Evolutionary conservation across 2,888 invertebrate species (phyloP), one percentile per base, ranked within the genome.

Genomic region (Anticlea derivata): DNA sequence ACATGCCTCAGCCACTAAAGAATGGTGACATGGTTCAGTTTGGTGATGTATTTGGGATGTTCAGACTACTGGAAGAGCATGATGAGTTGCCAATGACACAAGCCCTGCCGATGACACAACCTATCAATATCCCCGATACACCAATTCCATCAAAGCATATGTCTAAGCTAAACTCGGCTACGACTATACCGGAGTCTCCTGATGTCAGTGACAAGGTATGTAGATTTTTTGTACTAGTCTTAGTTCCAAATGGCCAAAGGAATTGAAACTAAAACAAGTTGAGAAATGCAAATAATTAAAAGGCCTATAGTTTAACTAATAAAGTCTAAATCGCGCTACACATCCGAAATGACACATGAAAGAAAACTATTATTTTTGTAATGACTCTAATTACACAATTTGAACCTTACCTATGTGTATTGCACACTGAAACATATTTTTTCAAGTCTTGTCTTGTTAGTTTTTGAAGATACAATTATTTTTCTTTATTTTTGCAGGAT

Each of bases 11-110:
- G 40, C 76, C 79, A 0, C 48, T 90, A 5, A 73, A 64, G 40
- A 75, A 87, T 61, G 88, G 87, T 1, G 87, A 88, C 40, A 80
- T 75, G 33, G 74, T 90, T 2, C 87, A 89, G 60, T 86, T 90
- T 69, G 90, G 90, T 0, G 78, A 86, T 11, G 64, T 83, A 17
- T 84, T 88, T 60, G 89, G 86, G 7, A 70, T 88, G 39, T 89
- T 89, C 59, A 72, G 83, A 33, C 61, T 87, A 8, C 57, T 85
- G 1, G 77, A 84, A 24, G 86, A 86, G 4, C 74, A 84, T 10
- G 65, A 73, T 45, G 79, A 80, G 34, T 62, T 89, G 37, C 86
- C 88, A 0, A 80, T 84, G 82, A 90, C 89, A 0, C 89, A 90
- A 62, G 86, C 80, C 2, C 62, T 90, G 45, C 88, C 88, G 0